phyloP scores from a whole-genome alignment of 1,140 invertebrate species.

The Meloidogyne floridensis region DNA sequence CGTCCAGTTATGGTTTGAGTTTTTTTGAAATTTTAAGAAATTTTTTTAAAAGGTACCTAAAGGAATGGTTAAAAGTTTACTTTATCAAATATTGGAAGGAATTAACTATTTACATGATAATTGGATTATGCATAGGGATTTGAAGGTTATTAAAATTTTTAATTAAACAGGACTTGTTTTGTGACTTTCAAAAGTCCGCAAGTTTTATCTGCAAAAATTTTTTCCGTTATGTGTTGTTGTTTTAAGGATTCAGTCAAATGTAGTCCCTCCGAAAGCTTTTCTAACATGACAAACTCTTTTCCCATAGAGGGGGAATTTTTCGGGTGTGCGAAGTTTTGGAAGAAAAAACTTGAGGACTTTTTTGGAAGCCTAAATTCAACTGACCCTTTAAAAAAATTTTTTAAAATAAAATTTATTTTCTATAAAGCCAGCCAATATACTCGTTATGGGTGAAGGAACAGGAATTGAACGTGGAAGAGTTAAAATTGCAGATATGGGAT shows the following conservation, averaged over 20 bases:
- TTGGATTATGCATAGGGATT: constrained; percentile 96
- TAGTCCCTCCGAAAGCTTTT: too few relatives aligned
- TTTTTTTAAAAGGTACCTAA: constrained; percentile 74
- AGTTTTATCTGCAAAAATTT: too few relatives aligned
- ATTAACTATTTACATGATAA: constrained; percentile 99
- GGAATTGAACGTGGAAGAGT: constrained; percentile 76
- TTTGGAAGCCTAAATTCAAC: too few relatives aligned
- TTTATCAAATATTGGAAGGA: constrained; percentile 98
- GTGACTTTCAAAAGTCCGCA: too few relatives aligned
- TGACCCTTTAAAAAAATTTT: too few relatives aligned
- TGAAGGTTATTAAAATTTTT: constrained; percentile 73
- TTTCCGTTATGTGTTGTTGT: too few relatives aligned
- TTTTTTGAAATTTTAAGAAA: neutral
- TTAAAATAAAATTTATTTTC: too few relatives aligned
- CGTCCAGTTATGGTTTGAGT: constrained; percentile 72
- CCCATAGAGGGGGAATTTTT: too few relatives aligned
- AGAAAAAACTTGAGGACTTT: too few relatives aligned
- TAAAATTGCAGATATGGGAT: constrained; percentile 91
- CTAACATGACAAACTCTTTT: too few relatives aligned
- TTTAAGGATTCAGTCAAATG: too few relatives aligned
- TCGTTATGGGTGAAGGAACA: constrained; percentile 95
- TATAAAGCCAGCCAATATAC: constrained; percentile 83
- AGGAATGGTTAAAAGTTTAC: constrained; percentile 93
- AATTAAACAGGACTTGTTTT: neutral
- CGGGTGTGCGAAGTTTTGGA: too few relatives aligned